A percentile compares a stretch with the other conserved stretches of the same genome.
These are phyloP conservation scores for Ploceus nigricollis DNA, from an alignment of 2,113 vertebrate genomes.

Conservation along the genomic window DNA sequence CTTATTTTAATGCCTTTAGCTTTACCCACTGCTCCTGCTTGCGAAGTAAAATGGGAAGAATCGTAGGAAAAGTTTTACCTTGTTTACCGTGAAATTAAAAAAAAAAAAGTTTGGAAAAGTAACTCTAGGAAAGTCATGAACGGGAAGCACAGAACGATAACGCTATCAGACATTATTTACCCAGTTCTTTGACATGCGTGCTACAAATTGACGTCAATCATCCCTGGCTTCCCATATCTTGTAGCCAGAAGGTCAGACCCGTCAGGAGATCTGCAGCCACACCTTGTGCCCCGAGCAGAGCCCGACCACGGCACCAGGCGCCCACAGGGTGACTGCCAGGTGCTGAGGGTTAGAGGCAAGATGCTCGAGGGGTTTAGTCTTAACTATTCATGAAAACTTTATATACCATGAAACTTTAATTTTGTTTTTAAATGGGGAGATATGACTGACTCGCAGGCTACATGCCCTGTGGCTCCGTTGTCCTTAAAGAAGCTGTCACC, in stretches of 20 bases:
- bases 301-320: fast-evolving
- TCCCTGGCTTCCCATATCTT: neutral
- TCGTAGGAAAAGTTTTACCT: neutral
- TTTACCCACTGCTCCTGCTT: too few species aligned
- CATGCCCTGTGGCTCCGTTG: fast-evolving
- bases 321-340: neutral
- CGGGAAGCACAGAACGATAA: neutral
- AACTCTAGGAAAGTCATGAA: neutral
- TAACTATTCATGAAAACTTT: neutral
- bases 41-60: neutral
- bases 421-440: neutral
- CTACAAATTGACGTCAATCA: neutral
- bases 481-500: neutral
- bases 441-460: neutral
- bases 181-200: neutral
- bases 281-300: neutral
- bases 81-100: neutral
- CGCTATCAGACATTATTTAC: neutral
- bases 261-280: fast-evolving
- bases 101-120: neutral
- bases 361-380: neutral
- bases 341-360: neutral
- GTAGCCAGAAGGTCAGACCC: neutral
- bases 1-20: neutral
- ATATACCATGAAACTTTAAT: neutral